Percentiles rank a stretch among this genome's conserved stretches.
Conservation (phyloP, 2,113 vertebrate species). For the Camarhynchus parvulus region DNA sequence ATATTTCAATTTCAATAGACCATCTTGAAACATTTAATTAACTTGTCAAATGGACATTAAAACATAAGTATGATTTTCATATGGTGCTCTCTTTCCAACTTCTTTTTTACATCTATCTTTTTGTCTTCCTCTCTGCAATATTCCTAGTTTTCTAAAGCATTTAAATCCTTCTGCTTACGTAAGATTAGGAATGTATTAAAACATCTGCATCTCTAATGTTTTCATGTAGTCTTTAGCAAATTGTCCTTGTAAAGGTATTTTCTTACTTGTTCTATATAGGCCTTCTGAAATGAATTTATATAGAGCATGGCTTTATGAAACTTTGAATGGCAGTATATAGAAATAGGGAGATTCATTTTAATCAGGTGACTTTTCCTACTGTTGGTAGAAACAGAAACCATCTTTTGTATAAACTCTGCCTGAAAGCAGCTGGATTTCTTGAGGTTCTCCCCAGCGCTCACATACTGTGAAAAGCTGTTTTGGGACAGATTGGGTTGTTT, state of each 20-base stretch:
- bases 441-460: background rate
- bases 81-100: constrained; percentile 52
- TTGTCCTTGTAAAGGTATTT: background rate
- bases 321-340: background rate
- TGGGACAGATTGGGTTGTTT: background rate
- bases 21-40: background rate
- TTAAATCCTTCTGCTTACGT: background rate
- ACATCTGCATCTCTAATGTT: background rate
- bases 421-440: background rate
- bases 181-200: background rate
- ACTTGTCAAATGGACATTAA: background rate
- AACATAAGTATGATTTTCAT: constrained; percentile 39
- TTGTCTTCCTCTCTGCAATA: background rate
- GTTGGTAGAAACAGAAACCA: background rate
- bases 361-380: background rate
- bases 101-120: constrained; percentile 3
- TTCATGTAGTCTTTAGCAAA: background rate
- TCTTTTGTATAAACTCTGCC: background rate
- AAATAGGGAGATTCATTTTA: background rate
- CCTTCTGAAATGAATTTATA: background rate
- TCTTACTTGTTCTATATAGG: background rate
- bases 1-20: background rate
- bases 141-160: background rate
- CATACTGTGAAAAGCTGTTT: background rate
- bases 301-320: background rate